Evolutionary conservation across 1,140 invertebrate species (phyloP).

Genomic region (Listronotus oregonensis): DNA sequence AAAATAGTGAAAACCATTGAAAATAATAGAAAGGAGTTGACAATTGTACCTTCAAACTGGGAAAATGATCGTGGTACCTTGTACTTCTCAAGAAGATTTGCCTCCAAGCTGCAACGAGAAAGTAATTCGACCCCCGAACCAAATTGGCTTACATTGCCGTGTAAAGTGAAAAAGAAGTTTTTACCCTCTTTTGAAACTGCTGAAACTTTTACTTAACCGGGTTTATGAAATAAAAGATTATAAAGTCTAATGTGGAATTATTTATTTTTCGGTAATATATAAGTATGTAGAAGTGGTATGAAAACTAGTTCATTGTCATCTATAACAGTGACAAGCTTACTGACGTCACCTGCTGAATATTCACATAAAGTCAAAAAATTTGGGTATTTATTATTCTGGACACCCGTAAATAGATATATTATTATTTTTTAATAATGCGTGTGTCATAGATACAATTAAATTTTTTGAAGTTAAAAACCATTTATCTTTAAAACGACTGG

Average conservation of each 20-base stretch:
- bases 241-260: too few relatives aligned
- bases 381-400: background rate
- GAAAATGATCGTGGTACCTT: conserved; percentile 8
- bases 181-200: conserved; percentile 15
- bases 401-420: conserved; percentile 8
- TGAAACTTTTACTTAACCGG: background rate
- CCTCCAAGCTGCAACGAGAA: background rate
- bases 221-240: too few relatives aligned
- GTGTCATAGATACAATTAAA: background rate
- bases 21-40: conserved; percentile 22
- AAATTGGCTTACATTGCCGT: conserved; percentile 20
- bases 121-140: conserved; percentile 6
- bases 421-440: background rate
- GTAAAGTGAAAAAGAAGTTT: conserved; percentile 16
- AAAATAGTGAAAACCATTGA: conserved; percentile 14
- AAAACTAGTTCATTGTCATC: too few relatives aligned
- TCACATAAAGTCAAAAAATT: conserved; percentile 8
- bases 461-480: conserved; percentile 21
- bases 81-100: too few relatives aligned
- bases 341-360: too few relatives aligned
- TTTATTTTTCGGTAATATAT: too few relatives aligned
- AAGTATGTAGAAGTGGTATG: too few relatives aligned
- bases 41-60: conserved; percentile 6
- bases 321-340: too few relatives aligned
- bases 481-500: background rate